A percentile compares a stretch with the other conserved stretches of the same genome.
These are phyloP conservation scores for Phrynocephalus versicolor DNA, from an alignment of 2,113 vertebrate genomes.

Conservation along the genomic window DNA sequence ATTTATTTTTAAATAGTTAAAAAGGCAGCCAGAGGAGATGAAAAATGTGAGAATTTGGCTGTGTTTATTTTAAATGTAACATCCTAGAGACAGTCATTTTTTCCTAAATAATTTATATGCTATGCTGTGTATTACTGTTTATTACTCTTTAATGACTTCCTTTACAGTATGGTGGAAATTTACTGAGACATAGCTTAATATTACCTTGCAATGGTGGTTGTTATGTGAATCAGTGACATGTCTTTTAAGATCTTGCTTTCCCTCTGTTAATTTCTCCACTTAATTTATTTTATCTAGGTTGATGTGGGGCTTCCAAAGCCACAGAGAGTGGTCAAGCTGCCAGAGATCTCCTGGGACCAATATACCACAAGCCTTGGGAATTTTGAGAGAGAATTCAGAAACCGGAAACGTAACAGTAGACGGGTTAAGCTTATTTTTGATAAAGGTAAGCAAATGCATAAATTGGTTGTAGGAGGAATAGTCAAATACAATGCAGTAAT, in stretches of 20 bases:
- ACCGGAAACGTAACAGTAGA: constrained; percentile 93
- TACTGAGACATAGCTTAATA: constrained; percentile 7
- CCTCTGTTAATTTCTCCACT: constrained; percentile 9
- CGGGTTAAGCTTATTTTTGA: constrained; percentile 94
- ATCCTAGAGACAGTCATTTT: constrained; percentile 60
- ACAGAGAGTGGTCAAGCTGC: constrained; percentile 96
- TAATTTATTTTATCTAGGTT: constrained; percentile 72
- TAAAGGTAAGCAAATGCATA: constrained; percentile 79
- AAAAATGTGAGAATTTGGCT: constrained; percentile 10
- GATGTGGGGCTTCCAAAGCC: constrained; percentile 91
- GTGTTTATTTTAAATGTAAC: constrained; percentile 9
- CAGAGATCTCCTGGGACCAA: constrained; percentile 95
- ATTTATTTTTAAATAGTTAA: constrained; percentile 14
- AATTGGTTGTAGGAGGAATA: neutral
- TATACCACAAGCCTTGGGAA: constrained; percentile 94
- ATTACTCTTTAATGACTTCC: constrained; percentile 32
- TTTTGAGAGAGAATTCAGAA: constrained; percentile 94
- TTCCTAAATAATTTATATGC: constrained; percentile 60
- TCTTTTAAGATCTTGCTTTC: neutral
- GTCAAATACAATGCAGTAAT: constrained; percentile 28
- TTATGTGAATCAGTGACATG: neutral
- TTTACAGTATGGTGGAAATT: constrained; percentile 9
- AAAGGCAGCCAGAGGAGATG: neutral
- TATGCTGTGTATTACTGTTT: constrained; percentile 58
- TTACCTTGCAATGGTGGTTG: neutral